Evolutionary conservation across 2,797 vertebrate genomes (phyloP), one percentile per base, ranked within the genome.

Genomic region (Podarcis siculus): DNA sequence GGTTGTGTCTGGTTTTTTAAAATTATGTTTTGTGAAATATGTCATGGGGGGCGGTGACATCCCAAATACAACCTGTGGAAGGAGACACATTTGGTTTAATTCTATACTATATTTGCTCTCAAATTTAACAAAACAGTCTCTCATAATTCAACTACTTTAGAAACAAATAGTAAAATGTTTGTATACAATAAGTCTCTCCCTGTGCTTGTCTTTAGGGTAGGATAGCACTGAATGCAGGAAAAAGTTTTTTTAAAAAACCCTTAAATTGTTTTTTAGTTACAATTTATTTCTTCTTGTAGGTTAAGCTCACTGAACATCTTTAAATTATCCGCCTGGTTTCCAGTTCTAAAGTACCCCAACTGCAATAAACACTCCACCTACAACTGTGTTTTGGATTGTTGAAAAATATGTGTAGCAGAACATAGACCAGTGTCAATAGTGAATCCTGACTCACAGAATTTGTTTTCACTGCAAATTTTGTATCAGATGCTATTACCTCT

Each of bases 121-220:
- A 72, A 13, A 21, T 72, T 35, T 83, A 71, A 35, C 21, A 35
- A 67, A 73, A 7, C 21, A 27, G 19, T 25, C 21, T 4, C 21
- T 72, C 30, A 55, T 72, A 49, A 4, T 83, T 71, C 30, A 23
- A 66, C 39, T 35, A 82, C 17, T 75, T 66, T 55, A 61, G 30
- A 87, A 35, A 64, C 71, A 42, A 45, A 82, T 32, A 69, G 19
- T 39, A 73, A 83, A 55, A 83, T 58, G 67, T 35, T 27, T 25
- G 79, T 83, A 76, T 88, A 37, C 19, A 8, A 39, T 9, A 72
- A 90, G 37, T 49, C 82, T 66, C 82, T 82, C 79, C 81, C 71
- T 32, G 25, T 39, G 55, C 9, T 66, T 69, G n/a, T 87, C 89
- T 90, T 88, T 86, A 86, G 83, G 64, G 81, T 79, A 89, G 35